Conservation (phyloP, 2,888 invertebrate genomes). For the Stegana nigrithorax region DNA sequence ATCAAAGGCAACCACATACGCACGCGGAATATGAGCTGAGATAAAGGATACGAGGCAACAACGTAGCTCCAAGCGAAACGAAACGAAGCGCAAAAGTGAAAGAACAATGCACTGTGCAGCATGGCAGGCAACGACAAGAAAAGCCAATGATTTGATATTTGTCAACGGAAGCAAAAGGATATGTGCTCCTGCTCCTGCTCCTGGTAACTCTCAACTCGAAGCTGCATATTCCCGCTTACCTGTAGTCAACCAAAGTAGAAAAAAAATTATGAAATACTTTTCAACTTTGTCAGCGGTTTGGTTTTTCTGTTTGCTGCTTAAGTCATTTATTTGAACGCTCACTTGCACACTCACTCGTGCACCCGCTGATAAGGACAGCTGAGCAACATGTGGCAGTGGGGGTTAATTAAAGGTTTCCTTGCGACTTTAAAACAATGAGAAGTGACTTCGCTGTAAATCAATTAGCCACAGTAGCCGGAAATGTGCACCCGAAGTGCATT, state of each 20-base stretch:
- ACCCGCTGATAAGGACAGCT: too few species aligned
- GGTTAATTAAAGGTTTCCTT: too few species aligned
- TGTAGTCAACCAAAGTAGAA: background rate
- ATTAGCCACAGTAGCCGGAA: too few species aligned
- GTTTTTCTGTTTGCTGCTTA: background rate
- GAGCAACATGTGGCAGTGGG: too few species aligned
- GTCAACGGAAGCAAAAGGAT: constrained; percentile 17
- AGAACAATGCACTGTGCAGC: constrained; percentile 14
- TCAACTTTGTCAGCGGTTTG: constrained; percentile 14
- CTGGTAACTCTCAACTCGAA: too few species aligned
- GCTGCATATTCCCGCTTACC: too few species aligned
- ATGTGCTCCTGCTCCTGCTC: too few species aligned
- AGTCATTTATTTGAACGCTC: constrained; percentile 12
- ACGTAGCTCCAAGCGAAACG: background rate
- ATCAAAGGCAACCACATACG: constrained; percentile 7
- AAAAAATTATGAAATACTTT: constrained; percentile 6
- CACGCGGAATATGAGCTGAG: background rate
- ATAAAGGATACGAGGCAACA: constrained; percentile 2
- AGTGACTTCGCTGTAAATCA: too few species aligned
- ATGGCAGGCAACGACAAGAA: background rate
- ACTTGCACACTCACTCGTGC: too few species aligned
- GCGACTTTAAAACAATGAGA: too few species aligned
- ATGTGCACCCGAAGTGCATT: too few species aligned
- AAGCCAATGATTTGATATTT: constrained; percentile 18
- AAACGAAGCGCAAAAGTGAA: background rate